A percentile compares a stretch with the other conserved stretches of the same genome.
phyloP scores from a whole-genome alignment of 2,113 vertebrate species.

The Dipodomys merriami region DNA sequence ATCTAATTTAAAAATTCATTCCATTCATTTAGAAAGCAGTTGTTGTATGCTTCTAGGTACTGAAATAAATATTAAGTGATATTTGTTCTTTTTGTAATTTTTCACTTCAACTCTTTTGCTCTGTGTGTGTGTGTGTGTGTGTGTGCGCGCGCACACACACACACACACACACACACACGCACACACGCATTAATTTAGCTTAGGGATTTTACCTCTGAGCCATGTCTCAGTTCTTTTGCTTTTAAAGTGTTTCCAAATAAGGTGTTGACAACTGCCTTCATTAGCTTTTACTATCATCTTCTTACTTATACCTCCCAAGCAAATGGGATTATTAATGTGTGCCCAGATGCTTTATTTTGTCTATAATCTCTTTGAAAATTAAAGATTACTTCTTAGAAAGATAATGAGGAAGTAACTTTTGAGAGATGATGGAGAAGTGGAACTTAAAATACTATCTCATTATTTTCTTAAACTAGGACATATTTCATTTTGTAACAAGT shows the following conservation, averaged over 20 bases:
- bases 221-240: too few relatives aligned
- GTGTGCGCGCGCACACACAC: too few relatives aligned
- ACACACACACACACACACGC: too few relatives aligned
- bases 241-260: too few relatives aligned
- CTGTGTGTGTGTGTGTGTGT: too few relatives aligned
- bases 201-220: too few relatives aligned
- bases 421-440: not conserved
- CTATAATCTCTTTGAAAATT: constrained; percentile 43
- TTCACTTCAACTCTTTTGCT: not conserved
- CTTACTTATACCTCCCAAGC: too few relatives aligned
- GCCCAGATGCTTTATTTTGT: not conserved
- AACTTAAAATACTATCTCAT: not conserved
- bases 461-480: not conserved
- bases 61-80: constrained; percentile 1
- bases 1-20: constrained; percentile 14
- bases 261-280: too few relatives aligned
- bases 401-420: not conserved
- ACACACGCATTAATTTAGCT: too few relatives aligned
- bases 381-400: not conserved
- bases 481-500: not conserved
- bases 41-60: not conserved
- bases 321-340: too few relatives aligned
- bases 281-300: too few relatives aligned
- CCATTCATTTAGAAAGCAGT: not conserved
- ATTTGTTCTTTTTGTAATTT: not conserved